Conservation (phyloP, 2,888 invertebrate species). For the Cosmorhoe ocellata region DNA sequence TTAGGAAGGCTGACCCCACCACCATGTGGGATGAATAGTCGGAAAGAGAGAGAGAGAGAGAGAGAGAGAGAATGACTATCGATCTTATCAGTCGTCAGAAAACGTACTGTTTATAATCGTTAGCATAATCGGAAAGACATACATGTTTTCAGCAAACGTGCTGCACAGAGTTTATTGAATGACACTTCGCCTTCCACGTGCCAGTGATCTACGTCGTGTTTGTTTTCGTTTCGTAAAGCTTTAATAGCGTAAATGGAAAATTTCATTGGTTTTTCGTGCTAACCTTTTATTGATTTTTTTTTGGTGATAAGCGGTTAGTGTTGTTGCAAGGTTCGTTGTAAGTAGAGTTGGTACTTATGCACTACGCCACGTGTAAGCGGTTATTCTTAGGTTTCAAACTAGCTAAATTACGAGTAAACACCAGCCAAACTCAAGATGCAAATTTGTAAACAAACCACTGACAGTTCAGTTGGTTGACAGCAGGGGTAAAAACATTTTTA, state of each 20-base stretch:
- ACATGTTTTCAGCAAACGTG: slow-evolving; percentile 30
- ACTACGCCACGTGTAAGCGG: slow-evolving; percentile 52
- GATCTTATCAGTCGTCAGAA: slow-evolving; percentile 1
- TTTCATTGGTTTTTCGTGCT: slow-evolving; percentile 68
- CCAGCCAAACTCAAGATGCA: too few species aligned
- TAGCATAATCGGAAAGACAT: slow-evolving; percentile 18
- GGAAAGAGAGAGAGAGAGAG: too few species aligned
- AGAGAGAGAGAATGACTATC: too few species aligned
- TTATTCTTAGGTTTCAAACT: slow-evolving; percentile 11
- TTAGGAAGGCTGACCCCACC: too few species aligned
- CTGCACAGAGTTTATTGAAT: slow-evolving; percentile 38
- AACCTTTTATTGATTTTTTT: slow-evolving; percentile 59
- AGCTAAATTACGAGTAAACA: too few species aligned
- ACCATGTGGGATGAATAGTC: too few species aligned
- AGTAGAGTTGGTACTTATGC: slow-evolving; percentile 20
- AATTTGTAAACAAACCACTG: too few species aligned
- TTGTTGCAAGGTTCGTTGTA: slow-evolving; percentile 44
- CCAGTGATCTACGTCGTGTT: slow-evolving; percentile 45
- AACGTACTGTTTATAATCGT: slow-evolving; percentile 11
- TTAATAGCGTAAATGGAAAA: slow-evolving; percentile 58
- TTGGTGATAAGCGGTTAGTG: slow-evolving; percentile 60
- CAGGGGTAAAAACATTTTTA: too few species aligned
- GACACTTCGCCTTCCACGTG: slow-evolving; percentile 53
- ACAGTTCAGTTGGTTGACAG: too few species aligned
- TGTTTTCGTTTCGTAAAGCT: slow-evolving; percentile 57